phyloP scores from a whole-genome alignment of 2,113 vertebrate species.

The Rhinichthys klamathensis region DNA sequence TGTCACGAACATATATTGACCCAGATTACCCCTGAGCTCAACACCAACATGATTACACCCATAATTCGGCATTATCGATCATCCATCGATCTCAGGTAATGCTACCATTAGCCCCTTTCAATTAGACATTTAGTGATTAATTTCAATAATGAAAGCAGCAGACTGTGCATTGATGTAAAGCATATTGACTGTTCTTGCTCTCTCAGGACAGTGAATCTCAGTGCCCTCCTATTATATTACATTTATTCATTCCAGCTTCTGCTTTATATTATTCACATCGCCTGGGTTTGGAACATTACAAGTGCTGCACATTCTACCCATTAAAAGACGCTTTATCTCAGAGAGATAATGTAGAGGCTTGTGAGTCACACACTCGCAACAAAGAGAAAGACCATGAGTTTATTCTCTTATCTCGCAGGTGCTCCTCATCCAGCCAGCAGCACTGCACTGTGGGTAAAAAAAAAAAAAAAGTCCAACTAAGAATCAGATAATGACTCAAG shows the following conservation, averaged over 20 bases:
- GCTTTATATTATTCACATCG: neutral
- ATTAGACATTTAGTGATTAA: slow-evolving; percentile 40
- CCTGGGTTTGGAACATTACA: slow-evolving; percentile 27
- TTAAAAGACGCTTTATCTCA: slow-evolving; percentile 43
- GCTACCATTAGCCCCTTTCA: slow-evolving; percentile 41
- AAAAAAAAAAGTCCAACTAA: neutral
- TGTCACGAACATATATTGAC: slow-evolving; percentile 16
- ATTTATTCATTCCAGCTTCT: slow-evolving; percentile 24
- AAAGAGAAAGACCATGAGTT: slow-evolving; percentile 55
- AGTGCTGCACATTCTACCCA: slow-evolving; percentile 38
- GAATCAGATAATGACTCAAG: slow-evolving; percentile 45
- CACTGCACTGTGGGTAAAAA: slow-evolving; percentile 32
- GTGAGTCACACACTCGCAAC: slow-evolving; percentile 43
- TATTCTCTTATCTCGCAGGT: slow-evolving; percentile 43
- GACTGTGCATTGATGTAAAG: slow-evolving; percentile 40
- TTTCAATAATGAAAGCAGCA: slow-evolving; percentile 46
- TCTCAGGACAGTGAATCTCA: slow-evolving; percentile 28
- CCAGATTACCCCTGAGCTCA: neutral
- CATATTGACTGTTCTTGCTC: slow-evolving; percentile 40
- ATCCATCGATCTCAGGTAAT: slow-evolving; percentile 46
- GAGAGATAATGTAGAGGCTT: slow-evolving; percentile 44
- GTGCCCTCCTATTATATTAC: slow-evolving; percentile 26
- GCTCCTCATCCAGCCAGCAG: slow-evolving; percentile 10
- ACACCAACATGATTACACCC: slow-evolving; percentile 40
- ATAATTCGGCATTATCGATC: slow-evolving; percentile 42